Conservation (phyloP, 2,797 vertebrate species). For the Pangasius djambal region DNA sequence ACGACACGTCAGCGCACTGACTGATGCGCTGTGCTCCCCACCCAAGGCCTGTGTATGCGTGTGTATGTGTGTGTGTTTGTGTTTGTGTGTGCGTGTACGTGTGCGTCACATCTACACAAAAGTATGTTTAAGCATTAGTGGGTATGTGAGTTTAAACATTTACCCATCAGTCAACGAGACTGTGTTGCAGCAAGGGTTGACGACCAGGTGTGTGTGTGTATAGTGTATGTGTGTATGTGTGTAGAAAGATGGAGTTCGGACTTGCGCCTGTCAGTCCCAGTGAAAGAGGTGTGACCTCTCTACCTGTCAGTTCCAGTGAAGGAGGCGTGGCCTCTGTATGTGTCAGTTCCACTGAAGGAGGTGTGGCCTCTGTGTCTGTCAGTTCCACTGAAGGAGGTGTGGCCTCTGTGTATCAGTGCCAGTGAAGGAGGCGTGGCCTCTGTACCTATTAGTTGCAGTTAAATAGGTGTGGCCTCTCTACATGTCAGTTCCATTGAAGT, state of each 20-base stretch:
- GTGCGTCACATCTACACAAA: not conserved
- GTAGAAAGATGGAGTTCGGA: not conserved
- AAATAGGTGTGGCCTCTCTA: not conserved
- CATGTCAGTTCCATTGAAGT: not conserved
- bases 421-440: not conserved
- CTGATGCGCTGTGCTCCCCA: slow-evolving; percentile 36
- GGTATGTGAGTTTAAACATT: slow-evolving; percentile 15
- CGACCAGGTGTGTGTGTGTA: slow-evolving; percentile 1
- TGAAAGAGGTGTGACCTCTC: not conserved
- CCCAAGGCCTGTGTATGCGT: slow-evolving; percentile 11
- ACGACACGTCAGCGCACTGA: slow-evolving; percentile 31
- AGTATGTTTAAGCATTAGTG: slow-evolving; percentile 5
- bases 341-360: slow-evolving; percentile 9
- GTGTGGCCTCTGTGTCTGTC: not conserved
- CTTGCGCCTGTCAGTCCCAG: not conserved
- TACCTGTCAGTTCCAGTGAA: not conserved
- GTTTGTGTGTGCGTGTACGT: slow-evolving; percentile 28
- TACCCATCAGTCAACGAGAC: not conserved
- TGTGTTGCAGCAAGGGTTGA: not conserved
- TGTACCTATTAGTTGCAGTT: not conserved
- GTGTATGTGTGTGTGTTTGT: slow-evolving; percentile 32
- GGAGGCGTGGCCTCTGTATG: not conserved
- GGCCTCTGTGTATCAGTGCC: not conserved
- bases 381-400: not conserved
- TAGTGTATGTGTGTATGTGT: not conserved